Conservation (phyloP, 2,797 vertebrate genomes). For the Rhadinocentrus ornatus region DNA sequence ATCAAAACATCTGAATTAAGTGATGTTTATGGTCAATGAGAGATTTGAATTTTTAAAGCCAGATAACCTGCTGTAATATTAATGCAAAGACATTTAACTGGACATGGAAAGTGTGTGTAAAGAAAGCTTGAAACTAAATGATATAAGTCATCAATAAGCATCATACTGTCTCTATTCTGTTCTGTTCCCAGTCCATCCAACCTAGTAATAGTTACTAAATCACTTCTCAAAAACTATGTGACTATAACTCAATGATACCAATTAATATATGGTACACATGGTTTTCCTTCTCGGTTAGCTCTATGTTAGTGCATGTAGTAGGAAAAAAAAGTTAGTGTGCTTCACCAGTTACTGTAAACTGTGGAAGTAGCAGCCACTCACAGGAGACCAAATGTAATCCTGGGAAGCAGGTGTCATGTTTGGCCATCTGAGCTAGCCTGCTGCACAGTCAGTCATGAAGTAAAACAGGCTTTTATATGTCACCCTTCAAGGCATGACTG, state of each 20-base stretch:
- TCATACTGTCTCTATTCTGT: not conserved
- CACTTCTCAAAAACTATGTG: not conserved
- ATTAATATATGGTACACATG: too few relatives aligned
- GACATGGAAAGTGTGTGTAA: not conserved
- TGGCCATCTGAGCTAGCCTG: not conserved
- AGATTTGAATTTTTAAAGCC: not conserved
- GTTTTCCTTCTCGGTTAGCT: not conserved
- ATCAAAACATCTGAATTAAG: not conserved
- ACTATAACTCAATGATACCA: not conserved
- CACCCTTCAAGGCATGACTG: not conserved
- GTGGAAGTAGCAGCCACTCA: not conserved
- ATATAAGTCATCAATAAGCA: not conserved
- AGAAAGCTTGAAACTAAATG: too few relatives aligned
- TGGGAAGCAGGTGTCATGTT: not conserved
- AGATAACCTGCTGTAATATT: not conserved
- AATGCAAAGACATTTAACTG: not conserved
- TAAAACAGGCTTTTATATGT: not conserved
- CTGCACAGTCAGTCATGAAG: not conserved
- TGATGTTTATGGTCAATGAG: not conserved
- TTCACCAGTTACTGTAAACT: not conserved
- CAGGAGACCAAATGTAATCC: conserved; percentile 5
- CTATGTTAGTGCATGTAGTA: not conserved
- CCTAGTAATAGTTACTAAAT: not conserved
- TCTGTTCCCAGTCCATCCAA: not conserved
- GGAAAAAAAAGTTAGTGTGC: not conserved